Conservation (phyloP, 2,888 invertebrate genomes). For the Drymonia ruficornis region DNA sequence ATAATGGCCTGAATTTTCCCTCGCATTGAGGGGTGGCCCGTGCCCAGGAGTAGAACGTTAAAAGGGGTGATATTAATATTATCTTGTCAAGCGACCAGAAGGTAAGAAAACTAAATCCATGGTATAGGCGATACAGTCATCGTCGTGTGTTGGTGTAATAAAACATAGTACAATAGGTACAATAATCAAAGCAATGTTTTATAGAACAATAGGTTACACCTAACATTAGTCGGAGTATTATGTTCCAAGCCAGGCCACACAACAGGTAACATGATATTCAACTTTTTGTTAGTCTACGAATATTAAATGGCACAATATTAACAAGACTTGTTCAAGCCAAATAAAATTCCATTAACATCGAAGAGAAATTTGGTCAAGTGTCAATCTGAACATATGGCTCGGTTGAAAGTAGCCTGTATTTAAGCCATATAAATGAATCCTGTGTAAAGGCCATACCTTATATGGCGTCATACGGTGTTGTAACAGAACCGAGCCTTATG, state of each 20-base stretch:
- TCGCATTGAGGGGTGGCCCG: too few relatives aligned
- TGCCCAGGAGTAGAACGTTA: too few relatives aligned
- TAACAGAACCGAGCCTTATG: conserved; percentile 71
- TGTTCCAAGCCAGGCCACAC: conserved; percentile 46
- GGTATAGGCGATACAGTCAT: not conserved
- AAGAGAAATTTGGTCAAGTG: conserved; percentile 74
- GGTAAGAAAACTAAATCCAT: not conserved
- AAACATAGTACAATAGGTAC: conserved; percentile 12
- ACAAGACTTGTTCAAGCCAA: conserved; percentile 17
- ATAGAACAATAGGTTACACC: conserved; percentile 29
- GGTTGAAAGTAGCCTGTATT: conserved; percentile 78
- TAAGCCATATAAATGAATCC: conserved; percentile 78
- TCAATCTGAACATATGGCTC: conserved; percentile 80
- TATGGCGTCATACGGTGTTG: conserved; percentile 71
- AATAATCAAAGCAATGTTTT: conserved; percentile 9
- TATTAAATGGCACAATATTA: conserved; percentile 26
- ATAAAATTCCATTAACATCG: conserved; percentile 25
- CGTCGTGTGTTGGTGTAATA: conserved; percentile 3
- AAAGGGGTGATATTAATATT: too few relatives aligned
- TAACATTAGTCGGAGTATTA: conserved; percentile 39
- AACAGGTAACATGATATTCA: conserved; percentile 27
- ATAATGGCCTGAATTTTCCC: too few relatives aligned
- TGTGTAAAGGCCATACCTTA: conserved; percentile 78
- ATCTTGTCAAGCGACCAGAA: too few relatives aligned
- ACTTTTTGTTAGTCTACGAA: conserved; percentile 24